These are phyloP conservation scores for Hyposoter dolosus DNA, from an alignment of 2,888 invertebrate genomes.

Conservation along the genomic window DNA sequence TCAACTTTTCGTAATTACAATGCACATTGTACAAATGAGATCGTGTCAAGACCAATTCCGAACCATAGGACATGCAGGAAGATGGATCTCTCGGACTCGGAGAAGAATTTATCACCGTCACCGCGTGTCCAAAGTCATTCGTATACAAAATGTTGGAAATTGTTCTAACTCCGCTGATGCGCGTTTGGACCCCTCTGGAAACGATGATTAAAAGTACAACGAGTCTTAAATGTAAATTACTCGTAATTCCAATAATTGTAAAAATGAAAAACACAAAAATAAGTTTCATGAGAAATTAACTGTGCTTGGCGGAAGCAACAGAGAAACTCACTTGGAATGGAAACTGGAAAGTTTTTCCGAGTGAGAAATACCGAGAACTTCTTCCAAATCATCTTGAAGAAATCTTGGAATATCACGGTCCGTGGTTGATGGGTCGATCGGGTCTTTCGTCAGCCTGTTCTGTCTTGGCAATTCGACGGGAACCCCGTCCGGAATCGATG, in stretches of 20 bases:
- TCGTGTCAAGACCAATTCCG: slow-evolving; percentile 76
- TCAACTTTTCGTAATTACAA: slow-evolving; percentile 81
- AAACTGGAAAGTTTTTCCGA: slow-evolving; percentile 51
- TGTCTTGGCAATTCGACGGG: slow-evolving; percentile 12
- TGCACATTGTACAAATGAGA: slow-evolving; percentile 76
- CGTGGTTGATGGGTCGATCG: slow-evolving; percentile 45
- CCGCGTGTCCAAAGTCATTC: slow-evolving; percentile 68
- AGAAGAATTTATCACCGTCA: slow-evolving; percentile 67
- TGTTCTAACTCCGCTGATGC: slow-evolving; percentile 69
- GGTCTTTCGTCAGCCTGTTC: slow-evolving; percentile 20
- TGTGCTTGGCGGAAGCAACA: not conserved
- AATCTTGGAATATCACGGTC: slow-evolving; percentile 77
- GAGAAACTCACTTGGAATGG: slow-evolving; percentile 67
- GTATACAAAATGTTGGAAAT: slow-evolving; percentile 68
- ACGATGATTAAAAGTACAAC: slow-evolving; percentile 15
- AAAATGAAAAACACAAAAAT: not conserved
- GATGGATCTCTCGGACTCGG: slow-evolving; percentile 49
- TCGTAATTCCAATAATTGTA: not conserved
- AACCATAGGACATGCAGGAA: slow-evolving; percentile 63
- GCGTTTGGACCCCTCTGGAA: slow-evolving; percentile 77
- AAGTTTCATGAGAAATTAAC: too few species aligned
- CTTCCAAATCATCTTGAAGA: slow-evolving; percentile 71
- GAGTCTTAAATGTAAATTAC: not conserved
- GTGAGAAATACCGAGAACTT: slow-evolving; percentile 68
- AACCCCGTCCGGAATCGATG: slow-evolving; percentile 14